These are phyloP conservation scores for Kryptopterus vitreolus DNA, from an alignment of 2,797 vertebrate species.

Conservation along the genomic window DNA sequence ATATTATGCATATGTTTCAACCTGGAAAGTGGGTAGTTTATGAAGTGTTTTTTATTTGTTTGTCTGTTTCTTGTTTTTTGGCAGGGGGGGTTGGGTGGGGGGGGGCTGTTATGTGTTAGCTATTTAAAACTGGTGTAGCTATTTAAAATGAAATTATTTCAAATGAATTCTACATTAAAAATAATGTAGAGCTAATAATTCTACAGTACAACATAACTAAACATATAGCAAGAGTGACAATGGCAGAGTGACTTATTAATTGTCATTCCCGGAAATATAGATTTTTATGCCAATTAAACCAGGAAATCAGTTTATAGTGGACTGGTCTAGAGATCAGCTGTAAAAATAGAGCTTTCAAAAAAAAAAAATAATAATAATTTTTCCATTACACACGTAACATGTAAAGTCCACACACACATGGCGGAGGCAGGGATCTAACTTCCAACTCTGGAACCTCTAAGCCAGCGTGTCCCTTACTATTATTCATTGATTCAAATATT, in stretches of 20 bases:
- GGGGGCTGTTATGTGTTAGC: no score
- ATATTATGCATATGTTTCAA: background rate
- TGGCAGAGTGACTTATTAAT: background rate
- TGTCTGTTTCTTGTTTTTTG: background rate
- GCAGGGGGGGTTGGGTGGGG: no score
- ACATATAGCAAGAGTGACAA: background rate
- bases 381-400: constrained; percentile 16
- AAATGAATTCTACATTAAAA: background rate
- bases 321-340: background rate
- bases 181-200: background rate
- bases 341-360: background rate
- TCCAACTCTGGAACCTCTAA: no score
- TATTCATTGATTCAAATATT: no score
- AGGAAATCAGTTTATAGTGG: constrained; percentile 2
- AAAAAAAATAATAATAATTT: no score
- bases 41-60: background rate
- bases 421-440: no score
- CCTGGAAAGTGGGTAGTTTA: background rate
- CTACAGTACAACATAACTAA: no score
- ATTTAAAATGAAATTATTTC: no score
- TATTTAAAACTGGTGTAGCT: background rate
- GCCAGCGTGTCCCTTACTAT: no score
- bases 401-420: no score
- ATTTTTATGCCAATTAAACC: background rate
- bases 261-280: background rate